Conservation (phyloP, 2,113 vertebrate species). For the Progne subis region DNA sequence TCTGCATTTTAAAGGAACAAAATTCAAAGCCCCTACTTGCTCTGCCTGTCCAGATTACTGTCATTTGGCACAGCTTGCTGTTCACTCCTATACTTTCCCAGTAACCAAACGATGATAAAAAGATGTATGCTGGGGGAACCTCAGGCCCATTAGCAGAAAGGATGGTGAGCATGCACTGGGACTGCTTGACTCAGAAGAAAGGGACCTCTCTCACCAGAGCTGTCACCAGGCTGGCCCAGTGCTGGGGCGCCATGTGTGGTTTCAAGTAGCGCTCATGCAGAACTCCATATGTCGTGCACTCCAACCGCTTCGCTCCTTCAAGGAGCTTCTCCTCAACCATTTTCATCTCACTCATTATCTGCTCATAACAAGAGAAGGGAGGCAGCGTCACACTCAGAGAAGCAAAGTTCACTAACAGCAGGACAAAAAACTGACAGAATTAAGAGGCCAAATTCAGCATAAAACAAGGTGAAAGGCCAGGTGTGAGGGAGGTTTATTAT, state of each 20-base stretch:
- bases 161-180: neutral
- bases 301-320: slow-evolving; percentile 55
- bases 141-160: neutral
- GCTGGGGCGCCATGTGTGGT: slow-evolving; percentile 68
- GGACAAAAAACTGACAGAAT: neutral
- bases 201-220: slow-evolving; percentile 27
- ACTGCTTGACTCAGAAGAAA: neutral
- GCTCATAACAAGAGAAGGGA: slow-evolving; percentile 1
- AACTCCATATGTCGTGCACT: slow-evolving; percentile 77
- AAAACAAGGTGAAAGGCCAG: neutral
- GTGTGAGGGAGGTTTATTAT: neutral
- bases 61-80: neutral
- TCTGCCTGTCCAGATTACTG: neutral
- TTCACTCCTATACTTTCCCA: neutral
- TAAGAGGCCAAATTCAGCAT: neutral
- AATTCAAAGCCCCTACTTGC: neutral
- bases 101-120: neutral
- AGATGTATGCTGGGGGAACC: neutral
- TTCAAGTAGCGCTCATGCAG: slow-evolving; percentile 76
- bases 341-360: slow-evolving; percentile 79
- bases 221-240: slow-evolving; percentile 78
- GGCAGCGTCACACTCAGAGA: neutral
- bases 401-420: neutral
- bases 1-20: neutral
- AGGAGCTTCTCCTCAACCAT: slow-evolving; percentile 64